Percentiles rank a stretch among this genome's conserved stretches.
phyloP scores from a whole-genome alignment of 2,113 vertebrate species.

The Cyphomyrus plagiostoma region DNA sequence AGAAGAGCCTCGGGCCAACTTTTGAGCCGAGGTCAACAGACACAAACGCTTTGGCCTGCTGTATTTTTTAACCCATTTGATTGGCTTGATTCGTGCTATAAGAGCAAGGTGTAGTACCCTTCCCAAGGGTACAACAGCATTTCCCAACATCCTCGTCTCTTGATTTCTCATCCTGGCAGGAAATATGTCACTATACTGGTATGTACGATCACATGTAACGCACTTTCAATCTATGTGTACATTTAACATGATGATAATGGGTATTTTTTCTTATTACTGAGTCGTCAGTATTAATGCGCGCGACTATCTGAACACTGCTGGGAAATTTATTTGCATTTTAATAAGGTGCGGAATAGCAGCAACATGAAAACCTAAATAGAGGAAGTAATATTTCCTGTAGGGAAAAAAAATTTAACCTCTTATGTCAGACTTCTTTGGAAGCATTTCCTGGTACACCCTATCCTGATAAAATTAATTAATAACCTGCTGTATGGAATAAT shows the following conservation, averaged over 20 bases:
- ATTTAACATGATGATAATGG: neutral
- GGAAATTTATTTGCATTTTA: conserved; percentile 26
- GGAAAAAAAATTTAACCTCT: conserved; percentile 13
- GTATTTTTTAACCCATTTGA: conserved; percentile 1
- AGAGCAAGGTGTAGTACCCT: no score
- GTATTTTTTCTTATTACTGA: neutral
- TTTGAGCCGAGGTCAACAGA: neutral
- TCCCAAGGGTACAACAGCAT: neutral
- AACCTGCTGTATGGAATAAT: conserved; percentile 37
- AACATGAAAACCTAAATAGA: conserved; percentile 30
- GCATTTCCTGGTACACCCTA: conserved; percentile 38
- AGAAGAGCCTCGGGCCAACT: neutral
- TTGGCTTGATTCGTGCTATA: neutral
- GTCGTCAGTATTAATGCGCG: neutral
- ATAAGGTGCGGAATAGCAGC: conserved; percentile 24
- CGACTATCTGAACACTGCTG: neutral
- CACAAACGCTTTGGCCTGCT: neutral
- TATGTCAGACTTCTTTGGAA: conserved; percentile 19
- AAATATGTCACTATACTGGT: neutral
- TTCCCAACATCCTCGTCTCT: neutral
- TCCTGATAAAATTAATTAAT: conserved; percentile 40
- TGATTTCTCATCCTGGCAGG: neutral
- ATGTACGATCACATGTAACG: neutral
- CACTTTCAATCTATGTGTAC: neutral
- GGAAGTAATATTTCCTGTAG: conserved; percentile 29